These are phyloP conservation scores for Hirudo medicinalis DNA, from an alignment of 1,140 invertebrate species.

Conservation along the genomic window DNA sequence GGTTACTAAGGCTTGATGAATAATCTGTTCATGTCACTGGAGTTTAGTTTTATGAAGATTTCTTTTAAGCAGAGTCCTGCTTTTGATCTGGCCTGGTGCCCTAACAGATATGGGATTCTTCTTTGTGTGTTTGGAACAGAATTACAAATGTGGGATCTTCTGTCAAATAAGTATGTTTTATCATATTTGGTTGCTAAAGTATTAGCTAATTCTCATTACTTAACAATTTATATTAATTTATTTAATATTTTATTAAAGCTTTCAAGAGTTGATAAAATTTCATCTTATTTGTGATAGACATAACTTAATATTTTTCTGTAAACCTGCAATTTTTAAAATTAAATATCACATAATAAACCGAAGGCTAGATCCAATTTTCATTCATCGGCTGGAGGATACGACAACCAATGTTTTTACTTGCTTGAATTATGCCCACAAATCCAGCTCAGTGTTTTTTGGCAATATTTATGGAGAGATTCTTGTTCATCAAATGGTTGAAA, in stretches of 20 bases:
- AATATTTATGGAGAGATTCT: background rate
- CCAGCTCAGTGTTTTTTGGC: background rate
- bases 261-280: too few relatives aligned
- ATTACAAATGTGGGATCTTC: conserved; percentile 4
- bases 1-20: too few relatives aligned
- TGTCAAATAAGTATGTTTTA: background rate
- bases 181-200: background rate
- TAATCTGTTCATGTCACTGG: too few relatives aligned
- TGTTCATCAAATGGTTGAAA: background rate
- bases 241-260: too few relatives aligned
- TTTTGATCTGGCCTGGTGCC: conserved; percentile 3
- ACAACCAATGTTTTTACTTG: background rate
- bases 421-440: background rate
- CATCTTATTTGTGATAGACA: too few relatives aligned
- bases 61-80: background rate
- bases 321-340: too few relatives aligned
- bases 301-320: too few relatives aligned
- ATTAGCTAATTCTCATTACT: too few relatives aligned
- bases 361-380: conserved; percentile 5
- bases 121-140: background rate
- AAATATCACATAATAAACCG: background rate
- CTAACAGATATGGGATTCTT: background rate
- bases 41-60: too few relatives aligned
- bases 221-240: too few relatives aligned
- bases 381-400: background rate